These are phyloP conservation scores for Spinus pinus DNA, from an alignment of 2,797 vertebrate species.

Conservation along the genomic window DNA sequence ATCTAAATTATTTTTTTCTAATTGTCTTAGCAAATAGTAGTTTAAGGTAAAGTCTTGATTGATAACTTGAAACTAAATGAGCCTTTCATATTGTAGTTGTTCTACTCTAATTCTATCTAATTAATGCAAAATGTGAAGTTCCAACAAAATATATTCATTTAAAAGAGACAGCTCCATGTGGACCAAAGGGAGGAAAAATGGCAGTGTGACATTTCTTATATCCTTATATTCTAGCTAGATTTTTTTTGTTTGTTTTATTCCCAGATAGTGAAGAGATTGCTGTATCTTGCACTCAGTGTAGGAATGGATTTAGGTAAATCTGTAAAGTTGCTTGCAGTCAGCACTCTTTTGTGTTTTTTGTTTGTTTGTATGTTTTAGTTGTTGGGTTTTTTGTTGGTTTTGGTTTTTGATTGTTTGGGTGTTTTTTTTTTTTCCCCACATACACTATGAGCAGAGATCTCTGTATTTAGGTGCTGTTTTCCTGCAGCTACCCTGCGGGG, in stretches of 20 bases:
- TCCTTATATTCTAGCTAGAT: background rate
- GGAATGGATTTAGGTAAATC: background rate
- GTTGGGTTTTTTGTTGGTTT: background rate
- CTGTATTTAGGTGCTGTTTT: background rate
- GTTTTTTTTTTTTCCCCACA: fast-evolving
- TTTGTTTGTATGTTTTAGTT: background rate
- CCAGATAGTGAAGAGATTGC: background rate
- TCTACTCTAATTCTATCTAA: background rate
- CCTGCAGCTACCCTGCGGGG: background rate
- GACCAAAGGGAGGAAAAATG: background rate
- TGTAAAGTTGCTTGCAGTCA: background rate
- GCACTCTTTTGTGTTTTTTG: background rate
- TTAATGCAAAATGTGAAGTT: background rate
- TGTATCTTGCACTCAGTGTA: background rate
- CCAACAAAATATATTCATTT: background rate
- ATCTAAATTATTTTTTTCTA: background rate
- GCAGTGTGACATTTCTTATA: background rate
- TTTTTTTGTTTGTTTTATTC: background rate
- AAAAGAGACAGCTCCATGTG: background rate
- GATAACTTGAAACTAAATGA: background rate
- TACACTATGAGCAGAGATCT: background rate
- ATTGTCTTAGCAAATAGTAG: background rate
- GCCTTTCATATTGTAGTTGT: background rate
- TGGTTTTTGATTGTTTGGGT: background rate
- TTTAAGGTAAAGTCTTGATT: conserved; percentile 1